Conservation (phyloP, 2,113 vertebrate genomes). For the Pluvianellus socialis region DNA sequence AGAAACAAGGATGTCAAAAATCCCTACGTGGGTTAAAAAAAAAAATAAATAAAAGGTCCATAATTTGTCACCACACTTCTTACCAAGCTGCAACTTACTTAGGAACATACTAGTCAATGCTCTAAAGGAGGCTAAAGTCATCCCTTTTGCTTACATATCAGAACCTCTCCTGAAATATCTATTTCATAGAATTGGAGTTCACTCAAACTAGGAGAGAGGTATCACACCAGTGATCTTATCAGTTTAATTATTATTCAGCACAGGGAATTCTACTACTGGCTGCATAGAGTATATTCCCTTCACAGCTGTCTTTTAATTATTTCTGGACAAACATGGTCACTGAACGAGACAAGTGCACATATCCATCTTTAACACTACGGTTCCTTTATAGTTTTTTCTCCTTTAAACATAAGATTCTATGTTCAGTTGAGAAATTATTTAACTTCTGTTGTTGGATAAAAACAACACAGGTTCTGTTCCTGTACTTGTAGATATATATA, state of each 20-base stretch:
- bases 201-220: background rate
- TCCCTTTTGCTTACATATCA: background rate
- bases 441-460: background rate
- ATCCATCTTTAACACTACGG: background rate
- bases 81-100: background rate
- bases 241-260: background rate
- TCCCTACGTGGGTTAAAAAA: too few species aligned
- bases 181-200: background rate
- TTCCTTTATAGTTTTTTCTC: background rate
- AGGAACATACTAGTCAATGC: background rate
- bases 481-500: background rate
- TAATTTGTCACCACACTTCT: background rate
- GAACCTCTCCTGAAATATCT: background rate
- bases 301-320: background rate
- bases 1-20: background rate
- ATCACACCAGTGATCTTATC: background rate
- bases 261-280: background rate
- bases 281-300: background rate
- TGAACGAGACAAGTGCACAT: background rate
- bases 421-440: background rate
- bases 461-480: background rate
- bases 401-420: background rate
- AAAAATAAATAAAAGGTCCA: background rate
- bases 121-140: background rate
- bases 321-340: background rate